A percentile compares a stretch with the other conserved stretches of the same genome.
Evolutionary conservation across 2,113 vertebrate genomes (phyloP).

Genomic region (Delphinapterus leucas): DNA sequence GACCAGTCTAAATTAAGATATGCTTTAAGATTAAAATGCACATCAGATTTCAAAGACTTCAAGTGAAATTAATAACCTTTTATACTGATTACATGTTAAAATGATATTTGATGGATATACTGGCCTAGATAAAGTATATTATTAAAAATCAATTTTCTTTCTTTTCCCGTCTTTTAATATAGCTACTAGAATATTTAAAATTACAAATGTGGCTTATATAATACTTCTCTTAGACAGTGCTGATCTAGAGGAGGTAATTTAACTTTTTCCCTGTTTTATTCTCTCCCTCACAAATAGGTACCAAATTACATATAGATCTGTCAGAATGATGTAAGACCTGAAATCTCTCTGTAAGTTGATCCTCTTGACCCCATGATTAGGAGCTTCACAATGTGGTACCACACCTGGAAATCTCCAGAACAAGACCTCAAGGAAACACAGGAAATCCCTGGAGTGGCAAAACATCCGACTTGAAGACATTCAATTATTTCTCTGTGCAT

Average conservation of each 20-base stretch:
- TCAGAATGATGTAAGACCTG: constrained; percentile 67
- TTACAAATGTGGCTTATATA: neutral
- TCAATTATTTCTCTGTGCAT: constrained; percentile 33
- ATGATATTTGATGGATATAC: neutral
- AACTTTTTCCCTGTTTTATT: constrained; percentile 21
- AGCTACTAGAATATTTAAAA: neutral
- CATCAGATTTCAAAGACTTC: neutral
- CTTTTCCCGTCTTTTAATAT: neutral
- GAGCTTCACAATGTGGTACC: constrained; percentile 55
- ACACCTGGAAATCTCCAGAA: constrained; percentile 60
- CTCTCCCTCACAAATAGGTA: constrained; percentile 19
- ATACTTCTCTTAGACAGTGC: neutral
- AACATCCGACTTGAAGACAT: constrained; percentile 52
- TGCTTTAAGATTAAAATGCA: constrained; percentile 5
- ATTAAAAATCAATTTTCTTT: neutral
- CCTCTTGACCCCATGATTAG: constrained; percentile 44
- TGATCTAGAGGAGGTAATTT: constrained; percentile 1
- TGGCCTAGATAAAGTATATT: neutral
- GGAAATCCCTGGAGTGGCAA: constrained; percentile 62
- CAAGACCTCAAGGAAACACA: constrained; percentile 59
- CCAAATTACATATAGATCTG: constrained; percentile 51
- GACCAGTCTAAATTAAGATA: neutral
- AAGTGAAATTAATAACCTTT: neutral
- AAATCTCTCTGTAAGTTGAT: constrained; percentile 61
- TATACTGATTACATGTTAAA: neutral